Evolutionary conservation across 2,797 vertebrate genomes (phyloP).

Genomic region (Sternarchorhynchus goeldii): DNA sequence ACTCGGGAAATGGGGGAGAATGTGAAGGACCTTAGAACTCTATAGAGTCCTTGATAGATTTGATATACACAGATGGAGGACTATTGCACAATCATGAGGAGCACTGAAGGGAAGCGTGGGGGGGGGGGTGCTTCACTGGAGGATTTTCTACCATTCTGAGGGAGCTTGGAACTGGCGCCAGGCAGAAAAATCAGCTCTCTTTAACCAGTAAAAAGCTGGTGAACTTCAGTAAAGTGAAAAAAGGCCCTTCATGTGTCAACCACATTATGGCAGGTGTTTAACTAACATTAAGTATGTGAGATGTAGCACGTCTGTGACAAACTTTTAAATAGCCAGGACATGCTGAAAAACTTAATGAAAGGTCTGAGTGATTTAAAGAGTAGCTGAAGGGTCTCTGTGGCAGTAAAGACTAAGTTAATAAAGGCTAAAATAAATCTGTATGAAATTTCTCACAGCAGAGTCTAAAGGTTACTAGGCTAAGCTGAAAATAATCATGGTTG

Average conservation of each 20-base stretch:
- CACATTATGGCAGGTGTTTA: slow-evolving; percentile 15
- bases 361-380: too few species aligned
- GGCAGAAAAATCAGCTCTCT: neutral
- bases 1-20: slow-evolving; percentile 45
- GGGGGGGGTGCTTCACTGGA: slow-evolving; percentile 18
- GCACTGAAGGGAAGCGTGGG: neutral
- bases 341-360: too few species aligned
- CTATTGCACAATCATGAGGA: slow-evolving; percentile 21
- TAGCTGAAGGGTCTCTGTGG: too few species aligned
- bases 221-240: neutral
- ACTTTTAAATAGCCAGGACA: too few species aligned
- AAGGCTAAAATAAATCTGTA: too few species aligned
- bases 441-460: too few species aligned
- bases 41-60: neutral
- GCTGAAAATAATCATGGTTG: neutral
- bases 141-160: slow-evolving; percentile 14
- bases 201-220: neutral
- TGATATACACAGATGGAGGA: slow-evolving; percentile 20
- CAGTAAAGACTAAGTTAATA: too few species aligned
- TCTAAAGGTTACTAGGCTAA: neutral
- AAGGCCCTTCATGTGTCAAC: neutral
- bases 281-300: slow-evolving; percentile 8
- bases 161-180: slow-evolving; percentile 26
- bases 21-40: slow-evolving; percentile 27
- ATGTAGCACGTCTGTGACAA: neutral